Conservation (phyloP, 2,797 vertebrate genomes). For the Scyliorhinus canicula region DNA sequence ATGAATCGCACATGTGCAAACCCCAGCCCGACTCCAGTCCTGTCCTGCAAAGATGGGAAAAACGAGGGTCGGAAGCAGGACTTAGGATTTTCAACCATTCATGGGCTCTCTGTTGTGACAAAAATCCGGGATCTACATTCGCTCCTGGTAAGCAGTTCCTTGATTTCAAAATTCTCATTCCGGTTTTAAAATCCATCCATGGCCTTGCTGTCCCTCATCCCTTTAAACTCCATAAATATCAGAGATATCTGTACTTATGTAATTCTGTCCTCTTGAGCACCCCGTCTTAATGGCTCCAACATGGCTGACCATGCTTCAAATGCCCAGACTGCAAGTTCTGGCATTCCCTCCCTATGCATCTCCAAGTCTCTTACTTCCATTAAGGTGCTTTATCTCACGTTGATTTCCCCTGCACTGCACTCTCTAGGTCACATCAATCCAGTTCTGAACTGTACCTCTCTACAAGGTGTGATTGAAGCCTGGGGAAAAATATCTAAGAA, state of each 20-base stretch:
- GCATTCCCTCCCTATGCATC: not conserved
- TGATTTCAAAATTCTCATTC: not conserved
- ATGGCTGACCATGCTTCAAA: too few species aligned
- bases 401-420: not conserved
- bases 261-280: not conserved
- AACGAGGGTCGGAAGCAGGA: too few species aligned
- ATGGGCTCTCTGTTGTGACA: too few species aligned
- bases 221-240: not conserved
- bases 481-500: too few species aligned
- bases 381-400: not conserved
- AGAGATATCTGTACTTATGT: not conserved
- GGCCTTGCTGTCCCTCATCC: not conserved
- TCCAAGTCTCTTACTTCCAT: not conserved
- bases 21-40: too few species aligned
- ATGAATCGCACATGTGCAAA: too few species aligned
- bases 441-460: not conserved
- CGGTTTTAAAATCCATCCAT: not conserved
- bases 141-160: not conserved
- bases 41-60: too few species aligned
- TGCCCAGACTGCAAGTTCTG: too few species aligned
- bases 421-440: not conserved
- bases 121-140: not conserved
- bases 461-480: not conserved
- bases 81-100: too few species aligned
- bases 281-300: not conserved